Evolutionary conservation across 2,888 invertebrate species (phyloP).

Genomic region (Cantharis rufa): DNA sequence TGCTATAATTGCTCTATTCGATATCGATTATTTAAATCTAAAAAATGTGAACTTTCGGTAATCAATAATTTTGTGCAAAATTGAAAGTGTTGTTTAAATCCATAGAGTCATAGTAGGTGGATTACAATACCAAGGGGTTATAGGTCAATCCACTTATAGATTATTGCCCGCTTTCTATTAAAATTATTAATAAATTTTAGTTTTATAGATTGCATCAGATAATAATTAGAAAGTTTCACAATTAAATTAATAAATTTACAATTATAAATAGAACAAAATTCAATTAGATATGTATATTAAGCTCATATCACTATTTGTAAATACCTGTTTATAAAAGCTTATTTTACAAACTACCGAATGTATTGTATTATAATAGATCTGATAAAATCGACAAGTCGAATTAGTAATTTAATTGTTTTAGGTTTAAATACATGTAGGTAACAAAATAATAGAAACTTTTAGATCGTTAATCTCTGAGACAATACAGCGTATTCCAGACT

Average conservation of each 20-base stretch:
- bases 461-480: slow-evolving; percentile 16
- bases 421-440: slow-evolving; percentile 23
- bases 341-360: slow-evolving; percentile 40
- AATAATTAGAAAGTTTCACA: slow-evolving; percentile 9
- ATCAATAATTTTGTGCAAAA: slow-evolving; percentile 8
- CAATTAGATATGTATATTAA: neutral
- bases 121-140: slow-evolving; percentile 18
- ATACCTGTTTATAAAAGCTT: slow-evolving; percentile 36
- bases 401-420: slow-evolving; percentile 26
- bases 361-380: slow-evolving; percentile 32
- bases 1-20: neutral
- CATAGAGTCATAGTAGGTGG: slow-evolving; percentile 23
- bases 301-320: slow-evolving; percentile 22
- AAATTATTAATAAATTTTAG: slow-evolving; percentile 16
- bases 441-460: slow-evolving; percentile 18
- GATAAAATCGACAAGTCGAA: slow-evolving; percentile 30
- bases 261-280: neutral
- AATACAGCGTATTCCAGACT: slow-evolving; percentile 10
- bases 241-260: neutral
- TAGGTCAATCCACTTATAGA: slow-evolving; percentile 28
- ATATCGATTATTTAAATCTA: neutral
- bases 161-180: slow-evolving; percentile 25
- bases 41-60: slow-evolving; percentile 1
- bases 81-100: slow-evolving; percentile 22
- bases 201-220: slow-evolving; percentile 1